Evolutionary conservation across 2,113 vertebrate genomes (phyloP), one percentile per base, ranked within the genome.

Genomic region (Sapayoa aenigma): DNA sequence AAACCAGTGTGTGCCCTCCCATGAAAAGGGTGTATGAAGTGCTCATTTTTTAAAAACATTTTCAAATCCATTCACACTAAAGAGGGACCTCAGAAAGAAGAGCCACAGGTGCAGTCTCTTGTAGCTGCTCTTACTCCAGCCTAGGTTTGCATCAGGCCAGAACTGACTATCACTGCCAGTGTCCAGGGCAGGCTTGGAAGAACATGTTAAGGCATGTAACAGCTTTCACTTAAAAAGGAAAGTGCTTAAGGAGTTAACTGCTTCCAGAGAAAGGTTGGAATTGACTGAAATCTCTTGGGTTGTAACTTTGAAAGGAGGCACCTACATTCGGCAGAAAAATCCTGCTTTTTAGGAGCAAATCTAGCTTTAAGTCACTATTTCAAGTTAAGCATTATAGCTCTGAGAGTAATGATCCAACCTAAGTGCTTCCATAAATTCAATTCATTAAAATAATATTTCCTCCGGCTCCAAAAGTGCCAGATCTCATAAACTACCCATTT

Each of bases 361-460:
- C 53, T 89, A 53, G 77, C 55, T 94, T 89, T 65, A 84, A 90
- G 37, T 86, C 50, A 25, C 82, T 90, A 78, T 87, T 96, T 92
- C n/a, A 65, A 96, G 62, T 83, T 80, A 88, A 81, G 37, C 63
- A 14, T 85, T 69, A 46, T 67, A 76, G 46, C 52, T 83, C 78
- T 83, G 84, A 89, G 68, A 76, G 73, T 93, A 94, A 97, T 89
- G 91, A 93, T 86, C 80, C 69, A 87, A 41, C 62, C 22, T 56
- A 58, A 93, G 49, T 73, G 74, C 72, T 95, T 92, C 73, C 50
- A 88, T 94, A 94, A 93, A 95, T 93, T 86, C 67, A 80, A 83
- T 89, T 96, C 71, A 93, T 88, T 94, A 94, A 95, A 95, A 91
- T 87, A 93, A 86, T 89, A 94, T 84, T 95, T 94, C 58, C 59